Conservation (phyloP, 1,140 invertebrate species). For the Contarinia nasturtii region DNA sequence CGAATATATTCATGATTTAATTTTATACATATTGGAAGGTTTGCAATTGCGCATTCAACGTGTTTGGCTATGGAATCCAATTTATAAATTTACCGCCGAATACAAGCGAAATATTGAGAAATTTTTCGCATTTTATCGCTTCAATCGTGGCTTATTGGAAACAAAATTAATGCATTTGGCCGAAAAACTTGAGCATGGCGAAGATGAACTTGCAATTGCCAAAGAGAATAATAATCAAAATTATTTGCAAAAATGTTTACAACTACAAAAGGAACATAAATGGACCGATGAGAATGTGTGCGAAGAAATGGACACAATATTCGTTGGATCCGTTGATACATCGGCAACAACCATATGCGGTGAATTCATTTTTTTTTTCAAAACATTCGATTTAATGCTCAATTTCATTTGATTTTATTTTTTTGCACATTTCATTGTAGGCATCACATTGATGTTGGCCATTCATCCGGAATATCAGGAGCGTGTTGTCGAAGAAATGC, state of each 20-base stretch:
- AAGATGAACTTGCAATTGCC: background rate
- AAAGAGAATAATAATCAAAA: background rate
- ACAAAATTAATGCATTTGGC: background rate
- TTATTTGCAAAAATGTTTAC: background rate
- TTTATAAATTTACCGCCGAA: no score
- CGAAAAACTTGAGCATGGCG: background rate
- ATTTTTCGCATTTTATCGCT: no score
- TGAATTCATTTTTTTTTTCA: no score
- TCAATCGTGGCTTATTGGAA: background rate
- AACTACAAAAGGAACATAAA: slow-evolving; percentile 12
- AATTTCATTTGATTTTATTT: no score
- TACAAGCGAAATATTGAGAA: no score
- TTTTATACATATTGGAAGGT: background rate
- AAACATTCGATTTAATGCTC: no score
- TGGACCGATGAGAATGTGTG: slow-evolving; percentile 35
- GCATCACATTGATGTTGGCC: slow-evolving; percentile 37
- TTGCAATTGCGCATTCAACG: no score
- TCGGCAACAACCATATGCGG: slow-evolving; percentile 39
- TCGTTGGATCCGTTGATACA: slow-evolving; percentile 58
- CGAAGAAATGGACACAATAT: slow-evolving; percentile 60
- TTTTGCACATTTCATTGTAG: no score
- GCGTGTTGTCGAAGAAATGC: slow-evolving; percentile 16
- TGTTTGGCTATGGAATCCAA: no score
- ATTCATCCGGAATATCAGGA: slow-evolving; percentile 38
- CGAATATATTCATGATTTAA: background rate